phyloP scores from a whole-genome alignment of 2,888 invertebrate species.

The Elgonia sp. region DNA sequence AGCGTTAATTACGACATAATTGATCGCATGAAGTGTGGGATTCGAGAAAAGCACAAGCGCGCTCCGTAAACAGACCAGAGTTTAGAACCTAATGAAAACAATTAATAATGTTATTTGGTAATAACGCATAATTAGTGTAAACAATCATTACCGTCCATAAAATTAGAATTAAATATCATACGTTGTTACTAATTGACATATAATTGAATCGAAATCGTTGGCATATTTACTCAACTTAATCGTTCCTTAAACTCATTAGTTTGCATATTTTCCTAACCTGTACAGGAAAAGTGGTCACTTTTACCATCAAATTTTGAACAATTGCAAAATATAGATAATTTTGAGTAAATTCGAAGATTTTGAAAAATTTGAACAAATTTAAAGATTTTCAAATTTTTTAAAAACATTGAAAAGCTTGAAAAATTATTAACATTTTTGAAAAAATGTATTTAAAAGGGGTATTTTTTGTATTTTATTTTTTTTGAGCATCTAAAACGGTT shows the following conservation, averaged over 20 bases:
- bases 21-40: slow-evolving; percentile 56
- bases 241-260: neutral
- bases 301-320: no score
- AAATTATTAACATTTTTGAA: no score
- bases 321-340: no score
- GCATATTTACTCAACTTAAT: neutral
- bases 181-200: neutral
- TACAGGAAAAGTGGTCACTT: no score
- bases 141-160: neutral
- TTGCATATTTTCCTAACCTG: neutral
- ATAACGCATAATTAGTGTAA: slow-evolving; percentile 10
- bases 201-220: neutral
- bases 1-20: slow-evolving; percentile 67
- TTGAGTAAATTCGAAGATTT: no score
- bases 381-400: no score
- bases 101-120: slow-evolving; percentile 31
- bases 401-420: no score
- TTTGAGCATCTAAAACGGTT: no score
- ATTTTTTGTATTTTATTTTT: no score
- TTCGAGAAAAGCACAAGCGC: slow-evolving; percentile 5
- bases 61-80: neutral
- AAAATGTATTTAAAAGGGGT: no score
- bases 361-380: no score
- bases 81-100: slow-evolving; percentile 44
- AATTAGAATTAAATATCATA: neutral